Evolutionary conservation across 2,888 invertebrate species (phyloP).

Genomic region (Hipparchia sbordonii): DNA sequence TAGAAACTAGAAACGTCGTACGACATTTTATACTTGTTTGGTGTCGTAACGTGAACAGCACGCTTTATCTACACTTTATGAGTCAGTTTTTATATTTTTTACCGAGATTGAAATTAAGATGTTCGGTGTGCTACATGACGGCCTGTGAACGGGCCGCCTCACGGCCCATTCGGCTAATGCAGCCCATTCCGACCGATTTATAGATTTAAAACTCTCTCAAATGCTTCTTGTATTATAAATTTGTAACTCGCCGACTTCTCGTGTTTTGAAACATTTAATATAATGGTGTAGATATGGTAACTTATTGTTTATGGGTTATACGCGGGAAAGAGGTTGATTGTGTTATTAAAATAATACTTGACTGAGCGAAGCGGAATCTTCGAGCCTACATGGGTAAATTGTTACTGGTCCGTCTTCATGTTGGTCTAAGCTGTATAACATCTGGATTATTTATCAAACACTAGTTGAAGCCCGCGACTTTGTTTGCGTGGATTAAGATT

Average conservation of each 20-base stretch:
- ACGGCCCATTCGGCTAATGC: conserved; percentile 42
- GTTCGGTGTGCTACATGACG: conserved; percentile 44
- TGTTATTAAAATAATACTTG: conserved; percentile 5
- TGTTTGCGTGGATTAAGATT: too few relatives aligned
- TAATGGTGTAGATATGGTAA: conserved; percentile 26
- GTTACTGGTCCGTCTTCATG: too few relatives aligned
- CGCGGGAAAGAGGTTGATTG: conserved; percentile 8
- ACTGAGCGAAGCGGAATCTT: not conserved
- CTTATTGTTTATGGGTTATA: not conserved
- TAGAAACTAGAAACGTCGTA: not conserved
- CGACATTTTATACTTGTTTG: not conserved
- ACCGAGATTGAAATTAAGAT: conserved; percentile 77
- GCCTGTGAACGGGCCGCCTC: conserved; percentile 33
- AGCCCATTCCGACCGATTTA: conserved; percentile 44
- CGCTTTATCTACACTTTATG: conserved; percentile 62
- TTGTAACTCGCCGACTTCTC: conserved; percentile 29
- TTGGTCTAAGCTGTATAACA: too few relatives aligned
- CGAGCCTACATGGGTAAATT: too few relatives aligned
- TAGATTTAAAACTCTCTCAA: conserved; percentile 39
- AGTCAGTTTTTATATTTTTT: conserved; percentile 71
- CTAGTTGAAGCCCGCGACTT: too few relatives aligned
- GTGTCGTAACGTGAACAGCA: conserved; percentile 43
- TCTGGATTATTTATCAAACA: too few relatives aligned
- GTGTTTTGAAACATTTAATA: conserved; percentile 38
- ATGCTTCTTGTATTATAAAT: conserved; percentile 47